These are phyloP conservation scores for Natrix natrix DNA, from an alignment of 2,797 vertebrate species.

Conservation along the genomic window DNA sequence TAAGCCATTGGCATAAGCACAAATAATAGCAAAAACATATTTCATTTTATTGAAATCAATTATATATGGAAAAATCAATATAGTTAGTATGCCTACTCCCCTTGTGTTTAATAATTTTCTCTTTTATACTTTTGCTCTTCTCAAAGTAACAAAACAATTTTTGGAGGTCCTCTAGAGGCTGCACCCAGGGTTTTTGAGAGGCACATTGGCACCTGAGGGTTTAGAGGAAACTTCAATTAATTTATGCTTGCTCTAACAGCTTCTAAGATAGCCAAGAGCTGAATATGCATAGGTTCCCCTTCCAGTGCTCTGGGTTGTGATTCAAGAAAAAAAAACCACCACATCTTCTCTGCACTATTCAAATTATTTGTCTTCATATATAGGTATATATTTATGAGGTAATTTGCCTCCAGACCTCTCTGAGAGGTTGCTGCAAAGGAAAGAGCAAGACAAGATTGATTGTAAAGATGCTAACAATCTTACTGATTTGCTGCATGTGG, in stretches of 20 bases:
- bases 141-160: not conserved
- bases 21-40: not conserved
- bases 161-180: not conserved
- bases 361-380: not conserved
- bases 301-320: not conserved
- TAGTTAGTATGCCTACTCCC: not conserved
- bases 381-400: not conserved
- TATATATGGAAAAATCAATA: not conserved
- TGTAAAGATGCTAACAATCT: not conserved
- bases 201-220: not conserved
- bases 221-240: not conserved
- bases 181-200: not conserved
- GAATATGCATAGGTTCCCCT: not conserved
- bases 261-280: not conserved
- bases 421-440: not conserved
- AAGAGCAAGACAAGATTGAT: not conserved
- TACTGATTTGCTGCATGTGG: not conserved
- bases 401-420: not conserved
- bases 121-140: not conserved
- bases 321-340: not conserved
- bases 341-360: not conserved
- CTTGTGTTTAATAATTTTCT: not conserved
- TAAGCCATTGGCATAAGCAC: not conserved
- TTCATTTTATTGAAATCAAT: not conserved
- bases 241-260: not conserved